Conservation (phyloP, 2,888 invertebrate species). For the Dioctria linearis region DNA sequence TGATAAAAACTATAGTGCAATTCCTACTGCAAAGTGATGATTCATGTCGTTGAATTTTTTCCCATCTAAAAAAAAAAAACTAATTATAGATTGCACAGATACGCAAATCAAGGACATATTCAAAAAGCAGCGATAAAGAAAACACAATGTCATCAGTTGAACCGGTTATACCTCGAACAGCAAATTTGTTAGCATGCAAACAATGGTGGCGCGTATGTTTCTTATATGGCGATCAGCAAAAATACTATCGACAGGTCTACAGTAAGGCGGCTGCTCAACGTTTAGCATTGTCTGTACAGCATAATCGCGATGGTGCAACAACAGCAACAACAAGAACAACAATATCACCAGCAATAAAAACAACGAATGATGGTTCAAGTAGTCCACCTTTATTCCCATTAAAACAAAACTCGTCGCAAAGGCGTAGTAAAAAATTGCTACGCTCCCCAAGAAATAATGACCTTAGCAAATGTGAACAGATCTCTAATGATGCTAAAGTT, state of each 20-base stretch:
- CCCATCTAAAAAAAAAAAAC: not conserved
- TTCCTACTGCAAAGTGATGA: slow-evolving; percentile 34
- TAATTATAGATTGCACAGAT: slow-evolving; percentile 43
- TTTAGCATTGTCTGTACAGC: slow-evolving; percentile 69
- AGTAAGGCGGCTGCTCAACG: slow-evolving; percentile 74
- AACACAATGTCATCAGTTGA: slow-evolving; percentile 67
- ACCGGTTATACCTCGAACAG: slow-evolving; percentile 73
- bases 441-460: slow-evolving; percentile 61
- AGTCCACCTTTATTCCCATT: slow-evolving; percentile 47
- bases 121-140: slow-evolving; percentile 54
- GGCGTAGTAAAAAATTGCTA: slow-evolving; percentile 66
- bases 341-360: not conserved
- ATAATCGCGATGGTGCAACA: slow-evolving; percentile 58
- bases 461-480: slow-evolving; percentile 59
- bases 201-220: slow-evolving; percentile 94
- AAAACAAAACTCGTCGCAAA: slow-evolving; percentile 32
- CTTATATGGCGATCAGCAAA: slow-evolving; percentile 89
- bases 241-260: slow-evolving; percentile 87
- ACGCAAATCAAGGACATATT: slow-evolving; percentile 43
- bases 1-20: not conserved
- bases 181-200: slow-evolving; percentile 85
- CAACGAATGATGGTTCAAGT: slow-evolving; percentile 55
- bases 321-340: not conserved
- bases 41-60: slow-evolving; percentile 54
- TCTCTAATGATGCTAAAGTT: slow-evolving; percentile 64